Evolutionary conservation across 2,113 vertebrate genomes (phyloP), one percentile per base, ranked within the genome.

Genomic region (Vombatus ursinus): DNA sequence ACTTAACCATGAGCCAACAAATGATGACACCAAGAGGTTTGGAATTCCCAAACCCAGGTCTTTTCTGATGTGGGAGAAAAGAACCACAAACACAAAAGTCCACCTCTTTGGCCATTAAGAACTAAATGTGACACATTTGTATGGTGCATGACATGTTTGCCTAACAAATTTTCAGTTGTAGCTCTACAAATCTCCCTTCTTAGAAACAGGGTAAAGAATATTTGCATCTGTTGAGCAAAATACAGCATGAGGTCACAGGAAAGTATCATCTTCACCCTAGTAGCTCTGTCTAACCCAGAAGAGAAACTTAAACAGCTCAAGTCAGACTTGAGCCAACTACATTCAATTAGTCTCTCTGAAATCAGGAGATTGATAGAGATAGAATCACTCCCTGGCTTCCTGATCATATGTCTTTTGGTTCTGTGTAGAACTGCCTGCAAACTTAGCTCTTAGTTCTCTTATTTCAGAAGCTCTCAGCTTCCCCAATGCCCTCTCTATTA

Each of bases 381-480:
- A 25, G 11, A 31, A 9, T 25, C 7, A 0, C 2, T 84, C 68
- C 26, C 19, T 3, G 2, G 22, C 48, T 31, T 47, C 52, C 84
- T 61, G 54, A 37, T 44, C 50, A 1, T 7, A 4, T 37, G 23
- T 47, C n/a, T 22, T 9, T 47, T 26, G 0, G 47, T 0, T 51
- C 61, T 44, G 0, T 2, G 2, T 25, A 24, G 54, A 94, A 50
- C 50, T 22, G 26, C 52, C 51, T 57, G 48, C 19, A 0, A 12
- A 54, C 31, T 48, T 24, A 91, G 50, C 89, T 37, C 53, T 57
- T 3, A 0, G 1, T 90, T 61, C 31, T 68, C n/a, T 11, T 0
- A 22, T 77, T 95, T 90, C 92, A 90, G 89, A 93, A 93, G 90
- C 77, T 92, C 84, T 28, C 93, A 54, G 90, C 93, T 37, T 91